phyloP scores from a whole-genome alignment of 2,888 invertebrate species.

The Calameuta pallipes region DNA sequence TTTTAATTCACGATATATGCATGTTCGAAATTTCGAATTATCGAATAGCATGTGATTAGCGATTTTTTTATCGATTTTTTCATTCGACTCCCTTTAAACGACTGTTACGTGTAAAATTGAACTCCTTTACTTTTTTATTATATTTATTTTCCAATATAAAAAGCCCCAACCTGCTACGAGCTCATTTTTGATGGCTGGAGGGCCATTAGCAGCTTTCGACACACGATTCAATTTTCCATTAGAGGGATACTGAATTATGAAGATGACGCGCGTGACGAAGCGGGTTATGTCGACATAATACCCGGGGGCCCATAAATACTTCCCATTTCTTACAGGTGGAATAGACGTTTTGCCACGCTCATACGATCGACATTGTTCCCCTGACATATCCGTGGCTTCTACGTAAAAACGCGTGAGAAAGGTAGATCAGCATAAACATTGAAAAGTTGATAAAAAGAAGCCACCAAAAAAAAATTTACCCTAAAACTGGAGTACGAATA shows the following conservation, averaged over 20 bases:
- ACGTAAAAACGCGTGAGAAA: too few species aligned
- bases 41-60: too few species aligned
- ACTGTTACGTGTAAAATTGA: too few species aligned
- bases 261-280: conserved; percentile 23
- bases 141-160: background rate
- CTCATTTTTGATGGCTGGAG: conserved; percentile 6
- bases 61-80: too few species aligned
- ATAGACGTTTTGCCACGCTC: conserved; percentile 12
- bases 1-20: too few species aligned
- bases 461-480: too few species aligned
- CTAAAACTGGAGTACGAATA: background rate
- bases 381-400: background rate
- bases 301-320: conserved; percentile 18
- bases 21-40: too few species aligned
- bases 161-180: background rate
- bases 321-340: conserved; percentile 4
- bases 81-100: too few species aligned
- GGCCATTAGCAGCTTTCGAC: conserved; percentile 24
- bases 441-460: too few species aligned
- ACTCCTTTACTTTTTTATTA: too few species aligned
- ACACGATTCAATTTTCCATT: conserved; percentile 23
- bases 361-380: conserved; percentile 17
- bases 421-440: too few species aligned
- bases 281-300: conserved; percentile 21
- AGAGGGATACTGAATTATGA: conserved; percentile 23